These are phyloP conservation scores for Temnopleurus reevesii DNA, from an alignment of 53 echinoderm and acorn worm species.

Conservation along the genomic window DNA sequence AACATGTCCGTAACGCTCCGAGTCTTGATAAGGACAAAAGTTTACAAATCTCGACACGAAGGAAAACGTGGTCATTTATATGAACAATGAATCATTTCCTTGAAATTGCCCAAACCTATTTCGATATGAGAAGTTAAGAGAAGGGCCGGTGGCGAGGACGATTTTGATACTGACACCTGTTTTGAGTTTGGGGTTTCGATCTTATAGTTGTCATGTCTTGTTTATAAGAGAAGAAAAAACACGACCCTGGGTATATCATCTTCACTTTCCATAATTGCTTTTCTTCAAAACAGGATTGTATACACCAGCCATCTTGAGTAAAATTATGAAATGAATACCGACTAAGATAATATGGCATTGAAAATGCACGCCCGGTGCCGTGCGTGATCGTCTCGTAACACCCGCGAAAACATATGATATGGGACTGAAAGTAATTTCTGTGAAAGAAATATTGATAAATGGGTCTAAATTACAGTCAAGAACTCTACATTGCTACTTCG, in stretches of 20 bases:
- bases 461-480: no score
- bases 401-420: neutral
- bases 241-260: neutral
- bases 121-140: neutral
- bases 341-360: no score
- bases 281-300: neutral
- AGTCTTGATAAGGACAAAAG: neutral
- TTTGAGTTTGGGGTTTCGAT: constrained; percentile 9
- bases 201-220: constrained; percentile 4
- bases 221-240: neutral
- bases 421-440: neutral
- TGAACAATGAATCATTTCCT: constrained; percentile 27
- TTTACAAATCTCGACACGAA: neutral
- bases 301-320: neutral
- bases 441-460: no score
- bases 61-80: neutral
- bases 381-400: neutral
- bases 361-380: neutral
- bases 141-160: neutral
- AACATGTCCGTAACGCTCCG: neutral
- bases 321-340: neutral
- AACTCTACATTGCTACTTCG: no score
- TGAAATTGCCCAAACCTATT: neutral
- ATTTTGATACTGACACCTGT: constrained; percentile 18
- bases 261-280: neutral